phyloP scores from a whole-genome alignment of 64 coral and sea anemone species.

The Acropora tenuis region DNA sequence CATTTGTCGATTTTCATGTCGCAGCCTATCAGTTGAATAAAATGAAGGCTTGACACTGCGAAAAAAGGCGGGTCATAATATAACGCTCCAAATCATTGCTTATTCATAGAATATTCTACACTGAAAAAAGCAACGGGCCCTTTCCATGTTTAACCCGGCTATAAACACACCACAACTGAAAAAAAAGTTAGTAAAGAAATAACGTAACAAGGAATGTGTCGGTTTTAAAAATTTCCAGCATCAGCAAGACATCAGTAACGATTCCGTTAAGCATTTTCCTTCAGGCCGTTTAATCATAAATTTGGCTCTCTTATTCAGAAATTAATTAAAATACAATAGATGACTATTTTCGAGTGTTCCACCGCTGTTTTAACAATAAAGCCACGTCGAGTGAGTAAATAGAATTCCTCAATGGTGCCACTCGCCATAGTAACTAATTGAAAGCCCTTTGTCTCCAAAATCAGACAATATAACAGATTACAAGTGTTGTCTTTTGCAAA shows the following conservation, averaged over 20 bases:
- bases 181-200: background rate
- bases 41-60: too few relatives aligned
- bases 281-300: too few relatives aligned
- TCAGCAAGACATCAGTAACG: background rate
- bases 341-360: background rate
- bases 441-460: background rate
- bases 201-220: too few relatives aligned
- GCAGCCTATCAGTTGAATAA: too few relatives aligned
- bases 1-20: too few relatives aligned
- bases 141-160: background rate
- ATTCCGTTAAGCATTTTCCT: background rate
- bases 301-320: too few relatives aligned
- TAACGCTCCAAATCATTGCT: background rate
- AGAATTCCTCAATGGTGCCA: background rate
- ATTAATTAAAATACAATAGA: conserved; percentile 9
- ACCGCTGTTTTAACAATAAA: background rate
- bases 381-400: background rate
- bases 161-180: background rate
- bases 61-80: too few relatives aligned
- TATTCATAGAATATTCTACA: background rate
- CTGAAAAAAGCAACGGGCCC: background rate
- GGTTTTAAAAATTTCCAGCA: too few relatives aligned
- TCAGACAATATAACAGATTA: background rate
- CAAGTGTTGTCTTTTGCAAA: too few relatives aligned
- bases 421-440: background rate